A percentile compares a stretch with the other conserved stretches of the same genome.
These are phyloP conservation scores for Coelopa frigida DNA, from an alignment of 1,140 invertebrate genomes.

Conservation along the genomic window DNA sequence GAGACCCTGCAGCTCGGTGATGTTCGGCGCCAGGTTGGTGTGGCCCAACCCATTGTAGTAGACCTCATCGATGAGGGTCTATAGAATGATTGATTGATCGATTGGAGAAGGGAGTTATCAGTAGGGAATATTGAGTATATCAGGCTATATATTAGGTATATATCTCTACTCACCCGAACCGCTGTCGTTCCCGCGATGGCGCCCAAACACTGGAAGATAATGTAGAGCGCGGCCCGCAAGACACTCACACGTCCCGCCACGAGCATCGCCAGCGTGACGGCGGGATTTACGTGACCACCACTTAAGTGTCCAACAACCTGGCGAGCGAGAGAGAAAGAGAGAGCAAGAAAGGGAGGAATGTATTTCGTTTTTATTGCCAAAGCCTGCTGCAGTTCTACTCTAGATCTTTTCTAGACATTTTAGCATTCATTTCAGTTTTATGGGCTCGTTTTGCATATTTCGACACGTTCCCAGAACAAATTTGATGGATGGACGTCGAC, in stretches of 20 bases:
- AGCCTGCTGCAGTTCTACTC: no score
- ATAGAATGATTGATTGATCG: no score
- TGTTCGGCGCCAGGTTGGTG: slow-evolving; percentile 51
- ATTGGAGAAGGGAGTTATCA: no score
- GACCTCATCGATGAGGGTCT: slow-evolving; percentile 57
- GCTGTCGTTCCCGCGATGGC: slow-evolving; percentile 75
- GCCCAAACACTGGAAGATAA: slow-evolving; percentile 76
- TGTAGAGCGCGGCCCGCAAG: slow-evolving; percentile 68
- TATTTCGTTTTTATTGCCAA: no score
- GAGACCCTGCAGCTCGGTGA: slow-evolving; percentile 68
- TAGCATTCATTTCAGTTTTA: no score
- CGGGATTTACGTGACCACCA: slow-evolving; percentile 87
- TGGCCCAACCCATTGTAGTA: slow-evolving; percentile 55
- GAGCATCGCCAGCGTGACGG: slow-evolving; percentile 73
- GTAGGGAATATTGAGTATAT: no score
- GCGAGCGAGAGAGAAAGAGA: no score
- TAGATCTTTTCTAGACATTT: no score
- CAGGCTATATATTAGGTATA: neutral
- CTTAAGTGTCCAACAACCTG: slow-evolving; percentile 79
- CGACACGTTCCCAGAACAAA: no score
- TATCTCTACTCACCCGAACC: slow-evolving; percentile 44
- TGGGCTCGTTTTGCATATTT: no score
- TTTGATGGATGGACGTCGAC: no score
- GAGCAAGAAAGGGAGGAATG: no score
- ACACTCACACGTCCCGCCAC: slow-evolving; percentile 71